Conservation (phyloP, 2,888 invertebrate species). For the Tinea semifulvella region DNA sequence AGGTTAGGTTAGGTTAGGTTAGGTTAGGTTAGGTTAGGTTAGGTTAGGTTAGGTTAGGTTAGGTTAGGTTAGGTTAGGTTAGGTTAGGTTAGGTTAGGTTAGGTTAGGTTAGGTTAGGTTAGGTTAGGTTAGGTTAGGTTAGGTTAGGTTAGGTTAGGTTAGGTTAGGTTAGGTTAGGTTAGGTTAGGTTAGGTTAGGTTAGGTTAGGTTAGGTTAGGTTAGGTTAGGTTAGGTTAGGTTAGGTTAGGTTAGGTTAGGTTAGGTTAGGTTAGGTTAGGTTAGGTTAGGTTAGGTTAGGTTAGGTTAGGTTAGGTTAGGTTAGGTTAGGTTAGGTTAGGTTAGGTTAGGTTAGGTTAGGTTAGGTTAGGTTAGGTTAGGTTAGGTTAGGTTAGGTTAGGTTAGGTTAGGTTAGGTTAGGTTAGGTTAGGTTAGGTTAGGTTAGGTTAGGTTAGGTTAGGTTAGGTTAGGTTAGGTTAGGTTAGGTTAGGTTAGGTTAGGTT, state of each 20-base stretch:
- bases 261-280: conserved; percentile 20
- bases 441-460: conserved; percentile 22
- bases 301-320: conserved; percentile 20
- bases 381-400: conserved; percentile 16
- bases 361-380: conserved; percentile 18
- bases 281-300: conserved; percentile 19
- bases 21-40: conserved; percentile 20
- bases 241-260: conserved; percentile 21
- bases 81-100: conserved; percentile 16
- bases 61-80: conserved; percentile 16
- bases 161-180: conserved; percentile 17
- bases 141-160: conserved; percentile 17
- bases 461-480: conserved; percentile 19
- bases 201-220: conserved; percentile 20
- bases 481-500: conserved; percentile 20
- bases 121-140: conserved; percentile 15
- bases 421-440: conserved; percentile 22
- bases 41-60: conserved; percentile 16
- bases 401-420: conserved; percentile 18
- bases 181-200: conserved; percentile 18
- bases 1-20: conserved; percentile 25
- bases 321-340: conserved; percentile 20
- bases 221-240: conserved; percentile 21
- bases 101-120: conserved; percentile 15
- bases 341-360: conserved; percentile 18